Evolutionary conservation across 2,888 invertebrate genomes (phyloP).

Genomic region (Heteropelma amictum): DNA sequence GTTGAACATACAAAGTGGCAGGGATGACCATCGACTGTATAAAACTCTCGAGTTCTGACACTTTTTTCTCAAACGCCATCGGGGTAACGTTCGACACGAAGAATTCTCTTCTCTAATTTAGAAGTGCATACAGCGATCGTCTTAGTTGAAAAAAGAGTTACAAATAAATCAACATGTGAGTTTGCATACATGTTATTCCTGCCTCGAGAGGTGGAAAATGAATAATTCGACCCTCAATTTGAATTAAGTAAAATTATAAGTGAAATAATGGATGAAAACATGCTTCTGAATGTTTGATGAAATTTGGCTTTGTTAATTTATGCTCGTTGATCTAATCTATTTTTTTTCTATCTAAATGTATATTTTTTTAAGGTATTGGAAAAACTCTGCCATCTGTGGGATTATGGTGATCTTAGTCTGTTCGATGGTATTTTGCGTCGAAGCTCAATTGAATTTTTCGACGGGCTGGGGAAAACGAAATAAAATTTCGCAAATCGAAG

Average conservation of each 20-base stretch:
- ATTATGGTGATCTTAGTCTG: constrained; percentile 52
- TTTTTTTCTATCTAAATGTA: background rate
- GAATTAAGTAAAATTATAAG: too few species aligned
- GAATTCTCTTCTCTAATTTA: constrained; percentile 5
- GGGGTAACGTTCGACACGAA: constrained; percentile 2
- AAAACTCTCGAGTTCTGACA: constrained; percentile 28
- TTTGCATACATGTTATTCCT: background rate
- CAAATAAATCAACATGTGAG: constrained; percentile 45
- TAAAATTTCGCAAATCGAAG: constrained; percentile 50
- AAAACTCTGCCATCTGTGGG: constrained; percentile 41
- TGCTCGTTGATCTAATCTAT: background rate
- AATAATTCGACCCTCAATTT: too few species aligned
- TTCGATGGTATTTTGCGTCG: constrained; percentile 45
- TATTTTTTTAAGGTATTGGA: constrained; percentile 42
- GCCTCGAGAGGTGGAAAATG: background rate
- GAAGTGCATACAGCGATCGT: constrained; percentile 4
- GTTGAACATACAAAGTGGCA: background rate
- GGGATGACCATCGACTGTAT: constrained; percentile 41
- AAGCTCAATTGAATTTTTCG: constrained; percentile 71
- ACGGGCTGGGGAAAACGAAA: constrained; percentile 73
- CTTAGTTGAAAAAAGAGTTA: background rate
- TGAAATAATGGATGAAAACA: too few species aligned
- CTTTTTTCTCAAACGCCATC: constrained; percentile 40
- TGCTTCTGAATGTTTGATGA: too few species aligned
- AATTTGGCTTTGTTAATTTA: background rate